Percentiles rank a stretch among this genome's conserved stretches.
These are phyloP conservation scores for Cabera pusaria DNA, from an alignment of 2,888 invertebrate species.

Conservation along the genomic window DNA sequence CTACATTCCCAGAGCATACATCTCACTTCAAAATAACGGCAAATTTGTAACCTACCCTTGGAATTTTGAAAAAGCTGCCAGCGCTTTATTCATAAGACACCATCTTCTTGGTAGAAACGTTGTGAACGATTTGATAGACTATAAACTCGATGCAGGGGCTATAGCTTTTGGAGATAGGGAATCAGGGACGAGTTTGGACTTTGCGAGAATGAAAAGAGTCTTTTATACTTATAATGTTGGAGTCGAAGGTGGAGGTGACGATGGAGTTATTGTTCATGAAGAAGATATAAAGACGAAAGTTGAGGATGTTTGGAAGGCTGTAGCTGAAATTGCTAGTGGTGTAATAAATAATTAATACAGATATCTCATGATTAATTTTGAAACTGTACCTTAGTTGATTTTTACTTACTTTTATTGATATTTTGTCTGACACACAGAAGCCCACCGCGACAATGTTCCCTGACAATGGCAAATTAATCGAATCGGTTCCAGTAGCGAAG, in stretches of 20 bases:
- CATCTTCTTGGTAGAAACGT: slow-evolving; percentile 57
- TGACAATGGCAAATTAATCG: too few species aligned
- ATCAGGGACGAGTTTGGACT: slow-evolving; percentile 67
- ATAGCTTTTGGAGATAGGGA: slow-evolving; percentile 53
- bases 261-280: slow-evolving; percentile 47
- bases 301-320: slow-evolving; percentile 61
- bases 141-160: slow-evolving; percentile 53
- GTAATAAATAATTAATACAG: slow-evolving; percentile 8
- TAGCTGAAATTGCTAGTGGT: slow-evolving; percentile 46
- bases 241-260: slow-evolving; percentile 50
- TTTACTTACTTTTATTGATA: too few species aligned
- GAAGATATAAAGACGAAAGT: slow-evolving; percentile 48
- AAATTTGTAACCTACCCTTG: slow-evolving; percentile 87
- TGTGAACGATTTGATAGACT: slow-evolving; percentile 45
- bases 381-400: too few species aligned
- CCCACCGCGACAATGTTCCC: too few species aligned
- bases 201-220: slow-evolving; percentile 46
- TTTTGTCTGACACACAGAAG: too few species aligned
- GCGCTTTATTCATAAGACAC: slow-evolving; percentile 61
- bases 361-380: too few species aligned
- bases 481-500: too few species aligned
- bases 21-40: slow-evolving; percentile 90
- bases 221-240: slow-evolving; percentile 60
- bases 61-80: slow-evolving; percentile 82
- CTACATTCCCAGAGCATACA: slow-evolving; percentile 82